These are phyloP conservation scores for Smithornis capensis DNA, from an alignment of 2,113 vertebrate species.

Conservation along the genomic window DNA sequence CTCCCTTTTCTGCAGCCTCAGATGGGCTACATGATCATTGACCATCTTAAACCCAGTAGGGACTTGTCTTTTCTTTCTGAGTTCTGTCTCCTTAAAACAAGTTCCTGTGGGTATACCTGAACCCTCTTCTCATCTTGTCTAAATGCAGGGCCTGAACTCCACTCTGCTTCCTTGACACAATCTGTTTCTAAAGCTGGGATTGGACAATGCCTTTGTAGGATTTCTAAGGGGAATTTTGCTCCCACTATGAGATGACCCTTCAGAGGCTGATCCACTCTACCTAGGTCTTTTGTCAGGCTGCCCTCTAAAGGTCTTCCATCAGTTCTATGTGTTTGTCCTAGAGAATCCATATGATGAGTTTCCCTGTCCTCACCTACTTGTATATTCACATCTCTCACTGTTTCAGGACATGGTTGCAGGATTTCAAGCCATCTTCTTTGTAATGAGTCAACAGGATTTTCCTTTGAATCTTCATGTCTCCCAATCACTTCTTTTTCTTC, in stretches of 20 bases:
- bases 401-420: neutral
- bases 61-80: neutral
- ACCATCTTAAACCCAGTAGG: slow-evolving; percentile 60
- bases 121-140: neutral
- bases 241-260: neutral
- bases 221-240: neutral
- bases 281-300: neutral
- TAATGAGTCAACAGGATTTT: neutral
- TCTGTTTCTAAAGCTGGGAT: neutral
- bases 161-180: neutral
- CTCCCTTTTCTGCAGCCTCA: neutral
- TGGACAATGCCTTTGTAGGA: neutral
- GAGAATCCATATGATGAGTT: neutral
- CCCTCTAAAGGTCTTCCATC: neutral
- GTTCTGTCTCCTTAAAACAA: neutral
- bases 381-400: neutral
- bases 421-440: neutral
- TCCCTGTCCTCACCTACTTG: neutral
- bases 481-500: neutral
- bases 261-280: neutral
- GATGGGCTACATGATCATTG: neutral
- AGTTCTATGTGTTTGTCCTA: neutral
- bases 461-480: neutral
- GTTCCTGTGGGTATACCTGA: neutral
- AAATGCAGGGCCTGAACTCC: neutral